Evolutionary conservation across 2,888 invertebrate genomes (phyloP), one percentile per base, ranked within the genome.

Genomic region (Trichacis sp.): DNA sequence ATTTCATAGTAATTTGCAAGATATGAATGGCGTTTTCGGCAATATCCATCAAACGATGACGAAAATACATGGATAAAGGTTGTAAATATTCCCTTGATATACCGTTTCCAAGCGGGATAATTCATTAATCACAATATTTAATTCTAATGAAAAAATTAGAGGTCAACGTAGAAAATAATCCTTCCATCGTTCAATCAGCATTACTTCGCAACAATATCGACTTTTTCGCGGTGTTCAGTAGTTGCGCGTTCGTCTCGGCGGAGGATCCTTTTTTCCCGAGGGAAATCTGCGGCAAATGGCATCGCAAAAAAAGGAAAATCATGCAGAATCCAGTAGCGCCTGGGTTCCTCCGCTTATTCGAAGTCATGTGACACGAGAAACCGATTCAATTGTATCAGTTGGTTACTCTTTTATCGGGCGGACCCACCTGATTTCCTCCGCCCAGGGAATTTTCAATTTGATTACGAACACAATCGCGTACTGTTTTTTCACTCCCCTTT

Each of bases 391-490:
- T 70, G 73, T 64, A 70, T 72, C 73, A 70, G 73, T 74, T 72
- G 77, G 75, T 74, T 78, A 79, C 77, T 79, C 77, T 79, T 79
- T 79, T 76, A 77, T 78, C 64, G 77, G 24, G 69, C 55, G 62
- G 67, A 55, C 60, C 53, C 49, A 65, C 49, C 60, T 64, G 61
- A 68, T 71, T 71, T 72, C 69, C 71, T 73, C 73, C 74, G 74
- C 76, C 68, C 67, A 70, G 79, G 76, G 75, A 79, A 78, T 77
- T 78, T 77, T 76, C 70, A 71, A 79, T 77, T 78, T 77, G 77
- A 78, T 79, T 77, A 77, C 74, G 73, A 6, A 71, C 70, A 68
- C 60, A 56, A 56, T 60, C 63, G 66, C 45, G 50, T 66, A 20
- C 53, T n/a, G 18, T 51, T 47, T 24, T 47, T 57, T 61, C 49